Conservation (phyloP, 2,888 invertebrate species). For the Agrotis exclamationis region DNA sequence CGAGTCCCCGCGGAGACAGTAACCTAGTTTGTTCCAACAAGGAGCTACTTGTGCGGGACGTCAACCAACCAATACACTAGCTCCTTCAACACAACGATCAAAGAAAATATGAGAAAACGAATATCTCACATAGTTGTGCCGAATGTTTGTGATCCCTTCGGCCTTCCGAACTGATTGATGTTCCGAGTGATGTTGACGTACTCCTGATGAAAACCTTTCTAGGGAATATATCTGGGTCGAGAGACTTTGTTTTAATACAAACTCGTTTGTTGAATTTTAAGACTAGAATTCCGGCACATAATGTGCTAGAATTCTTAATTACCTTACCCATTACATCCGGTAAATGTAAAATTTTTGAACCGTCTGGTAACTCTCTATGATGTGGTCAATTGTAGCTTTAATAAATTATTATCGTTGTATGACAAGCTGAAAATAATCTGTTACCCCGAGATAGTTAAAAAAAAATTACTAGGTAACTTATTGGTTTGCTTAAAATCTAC, state of each 20-base stretch:
- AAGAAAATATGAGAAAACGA: slow-evolving; percentile 34
- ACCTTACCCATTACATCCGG: too few species aligned
- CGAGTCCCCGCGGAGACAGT: slow-evolving; percentile 6
- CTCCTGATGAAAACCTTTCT: slow-evolving; percentile 26
- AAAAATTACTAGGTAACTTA: too few species aligned
- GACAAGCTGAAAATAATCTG: too few species aligned
- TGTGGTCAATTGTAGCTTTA: too few species aligned
- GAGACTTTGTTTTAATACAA: slow-evolving; percentile 8
- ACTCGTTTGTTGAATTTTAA: background rate
- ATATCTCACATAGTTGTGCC: slow-evolving; percentile 19
- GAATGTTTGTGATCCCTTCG: slow-evolving; percentile 42
- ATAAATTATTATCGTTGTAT: too few species aligned
- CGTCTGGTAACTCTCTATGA: too few species aligned
- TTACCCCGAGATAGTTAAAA: too few species aligned
- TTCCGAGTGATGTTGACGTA: slow-evolving; percentile 32
- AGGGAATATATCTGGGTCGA: slow-evolving; percentile 1
- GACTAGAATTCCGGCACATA: too few species aligned
- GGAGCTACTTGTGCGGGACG: background rate
- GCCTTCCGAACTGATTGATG: slow-evolving; percentile 35
- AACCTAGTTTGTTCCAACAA: slow-evolving; percentile 15
- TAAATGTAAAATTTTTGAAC: too few species aligned
- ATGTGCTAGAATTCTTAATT: too few species aligned
- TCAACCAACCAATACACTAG: slow-evolving; percentile 10
- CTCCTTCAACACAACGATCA: slow-evolving; percentile 26
- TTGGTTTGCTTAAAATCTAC: background rate